These are phyloP conservation scores for Tympanoctomys barrerae DNA, from an alignment of 2,797 vertebrate genomes.

Conservation along the genomic window DNA sequence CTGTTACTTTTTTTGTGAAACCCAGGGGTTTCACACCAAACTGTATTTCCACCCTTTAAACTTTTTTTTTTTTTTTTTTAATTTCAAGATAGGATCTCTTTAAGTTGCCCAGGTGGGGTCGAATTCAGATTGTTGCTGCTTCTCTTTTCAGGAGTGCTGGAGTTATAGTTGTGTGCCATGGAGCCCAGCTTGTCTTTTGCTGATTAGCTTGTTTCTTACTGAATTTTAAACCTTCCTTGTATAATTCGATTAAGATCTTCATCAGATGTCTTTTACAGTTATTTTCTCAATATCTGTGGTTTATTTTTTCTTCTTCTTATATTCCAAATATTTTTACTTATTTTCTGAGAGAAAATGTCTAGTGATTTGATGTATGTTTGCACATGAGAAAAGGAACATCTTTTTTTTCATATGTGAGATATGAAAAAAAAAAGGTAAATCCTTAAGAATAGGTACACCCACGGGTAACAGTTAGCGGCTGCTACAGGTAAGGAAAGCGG, in stretches of 20 bases:
- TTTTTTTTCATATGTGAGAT: neutral
- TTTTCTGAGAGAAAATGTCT: constrained; percentile 4
- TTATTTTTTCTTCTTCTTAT: constrained; percentile 30
- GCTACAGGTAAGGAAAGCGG: neutral
- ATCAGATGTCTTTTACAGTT: neutral
- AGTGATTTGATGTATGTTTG: neutral
- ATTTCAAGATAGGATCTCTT: neutral
- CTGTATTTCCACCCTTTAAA: too few species aligned
- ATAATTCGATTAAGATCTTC: neutral
- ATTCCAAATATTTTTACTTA: constrained; percentile 32
- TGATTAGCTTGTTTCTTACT: neutral
- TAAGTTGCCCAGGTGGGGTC: neutral
- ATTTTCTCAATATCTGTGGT: neutral
- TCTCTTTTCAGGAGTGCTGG: neutral
- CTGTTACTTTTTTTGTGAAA: neutral
- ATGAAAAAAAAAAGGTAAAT: neutral
- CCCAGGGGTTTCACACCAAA: too few species aligned
- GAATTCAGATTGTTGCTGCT: neutral
- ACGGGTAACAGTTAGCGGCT: neutral
- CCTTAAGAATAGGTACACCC: neutral
- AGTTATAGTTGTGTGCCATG: neutral
- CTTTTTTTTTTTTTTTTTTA: neutral
- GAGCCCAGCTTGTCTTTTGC: neutral
- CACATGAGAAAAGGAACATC: neutral
- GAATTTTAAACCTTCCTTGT: constrained; percentile 18